phyloP scores from a whole-genome alignment of 2,797 vertebrate species.

The Falco columbarius region DNA sequence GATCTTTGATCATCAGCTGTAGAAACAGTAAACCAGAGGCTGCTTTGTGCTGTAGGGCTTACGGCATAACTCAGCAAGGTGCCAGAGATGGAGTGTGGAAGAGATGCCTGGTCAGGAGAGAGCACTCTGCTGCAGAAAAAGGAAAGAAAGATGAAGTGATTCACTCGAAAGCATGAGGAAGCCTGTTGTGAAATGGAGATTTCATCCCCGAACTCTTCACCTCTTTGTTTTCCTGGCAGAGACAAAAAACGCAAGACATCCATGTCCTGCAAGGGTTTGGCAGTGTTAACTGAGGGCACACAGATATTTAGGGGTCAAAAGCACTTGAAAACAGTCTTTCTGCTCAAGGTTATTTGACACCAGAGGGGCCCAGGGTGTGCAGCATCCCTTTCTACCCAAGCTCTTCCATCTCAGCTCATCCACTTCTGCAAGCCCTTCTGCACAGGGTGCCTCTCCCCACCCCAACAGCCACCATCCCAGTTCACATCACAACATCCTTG shows the following conservation, averaged over 20 bases:
- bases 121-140: neutral
- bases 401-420: neutral
- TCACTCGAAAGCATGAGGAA: neutral
- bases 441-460: too few relatives aligned
- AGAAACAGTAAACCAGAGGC: neutral
- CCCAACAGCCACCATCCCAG: neutral
- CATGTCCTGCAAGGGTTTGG: neutral
- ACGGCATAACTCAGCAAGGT: neutral
- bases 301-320: neutral
- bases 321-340: neutral
- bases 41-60: neutral
- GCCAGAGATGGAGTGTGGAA: neutral
- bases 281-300: neutral
- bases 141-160: neutral
- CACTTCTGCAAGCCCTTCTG: neutral
- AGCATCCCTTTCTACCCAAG: neutral
- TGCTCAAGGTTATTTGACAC: neutral
- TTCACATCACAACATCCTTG: neutral
- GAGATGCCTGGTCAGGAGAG: neutral
- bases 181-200: neutral
- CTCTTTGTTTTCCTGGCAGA: neutral
- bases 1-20: neutral
- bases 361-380: accelerated
- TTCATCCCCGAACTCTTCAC: neutral
- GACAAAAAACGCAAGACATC: neutral